Evolutionary conservation across 2,797 vertebrate species (phyloP).

Genomic region (Coccyzus lansbergi): DNA sequence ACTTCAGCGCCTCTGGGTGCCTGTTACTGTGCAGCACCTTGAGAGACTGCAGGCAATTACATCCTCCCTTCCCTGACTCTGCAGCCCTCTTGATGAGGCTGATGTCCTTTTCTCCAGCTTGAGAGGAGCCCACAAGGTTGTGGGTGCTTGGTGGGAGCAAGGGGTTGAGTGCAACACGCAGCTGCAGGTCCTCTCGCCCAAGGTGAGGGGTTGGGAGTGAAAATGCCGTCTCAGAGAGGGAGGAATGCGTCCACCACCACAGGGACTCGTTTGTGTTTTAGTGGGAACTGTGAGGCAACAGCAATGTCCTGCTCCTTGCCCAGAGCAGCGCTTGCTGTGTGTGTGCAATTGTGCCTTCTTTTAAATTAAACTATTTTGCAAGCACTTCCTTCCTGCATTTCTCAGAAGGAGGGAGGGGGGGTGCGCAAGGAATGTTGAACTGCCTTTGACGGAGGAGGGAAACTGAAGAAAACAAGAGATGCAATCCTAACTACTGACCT

Average conservation of each 20-base stretch:
- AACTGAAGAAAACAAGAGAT: conserved; percentile 69
- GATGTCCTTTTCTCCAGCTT: neutral
- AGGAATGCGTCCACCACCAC: fast-evolving
- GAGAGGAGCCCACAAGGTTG: neutral
- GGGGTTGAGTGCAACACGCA: neutral
- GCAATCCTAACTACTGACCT: conserved; percentile 69
- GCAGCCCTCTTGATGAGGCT: neutral
- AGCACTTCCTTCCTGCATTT: conserved; percentile 74
- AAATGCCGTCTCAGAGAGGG: neutral
- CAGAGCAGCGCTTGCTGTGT: neutral
- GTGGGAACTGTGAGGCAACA: neutral
- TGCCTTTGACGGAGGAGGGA: conserved; percentile 66
- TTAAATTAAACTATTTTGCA: conserved; percentile 68
- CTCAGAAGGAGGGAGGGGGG: conserved; percentile 68
- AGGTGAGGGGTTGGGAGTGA: neutral
- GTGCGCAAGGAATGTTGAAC: conserved; percentile 61
- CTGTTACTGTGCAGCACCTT: neutral
- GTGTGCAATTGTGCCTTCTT: conserved; percentile 41
- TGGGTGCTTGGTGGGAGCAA: neutral
- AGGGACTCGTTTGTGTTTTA: neutral
- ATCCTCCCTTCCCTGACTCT: neutral
- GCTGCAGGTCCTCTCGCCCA: neutral
- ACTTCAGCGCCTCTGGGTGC: fast-evolving
- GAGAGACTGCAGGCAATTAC: neutral
- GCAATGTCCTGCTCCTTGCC: neutral